A percentile compares a stretch with the other conserved stretches of the same genome.
Evolutionary conservation across 2,113 vertebrate genomes (phyloP).

Genomic region (Capreolus pygargus): DNA sequence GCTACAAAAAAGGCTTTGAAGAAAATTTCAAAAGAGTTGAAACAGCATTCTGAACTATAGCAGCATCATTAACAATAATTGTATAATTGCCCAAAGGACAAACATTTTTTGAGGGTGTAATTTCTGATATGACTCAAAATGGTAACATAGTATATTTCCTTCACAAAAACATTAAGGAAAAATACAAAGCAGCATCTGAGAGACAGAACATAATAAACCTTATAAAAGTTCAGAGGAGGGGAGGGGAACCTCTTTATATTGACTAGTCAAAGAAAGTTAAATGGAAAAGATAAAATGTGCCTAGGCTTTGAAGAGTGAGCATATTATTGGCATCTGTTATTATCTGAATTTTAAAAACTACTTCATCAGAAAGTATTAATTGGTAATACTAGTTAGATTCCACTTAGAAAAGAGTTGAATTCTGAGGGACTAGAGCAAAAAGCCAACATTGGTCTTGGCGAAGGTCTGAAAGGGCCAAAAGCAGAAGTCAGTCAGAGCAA

Average conservation of each 20-base stretch:
- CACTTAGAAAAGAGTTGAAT: background rate
- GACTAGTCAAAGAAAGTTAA: background rate
- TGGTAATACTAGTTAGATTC: background rate
- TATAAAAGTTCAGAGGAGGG: background rate
- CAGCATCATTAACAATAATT: constrained; percentile 21
- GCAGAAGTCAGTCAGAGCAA: background rate
- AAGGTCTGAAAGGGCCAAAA: background rate
- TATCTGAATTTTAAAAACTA: background rate
- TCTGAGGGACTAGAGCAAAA: background rate
- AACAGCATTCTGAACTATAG: background rate
- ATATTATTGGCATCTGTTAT: background rate
- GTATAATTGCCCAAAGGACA: background rate
- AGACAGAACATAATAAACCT: background rate
- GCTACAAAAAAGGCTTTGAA: constrained; percentile 6
- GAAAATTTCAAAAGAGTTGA: constrained; percentile 14
- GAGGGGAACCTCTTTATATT: background rate
- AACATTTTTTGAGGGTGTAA: background rate
- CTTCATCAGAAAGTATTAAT: background rate
- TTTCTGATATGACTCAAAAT: background rate
- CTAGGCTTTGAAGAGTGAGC: background rate
- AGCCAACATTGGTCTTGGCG: background rate
- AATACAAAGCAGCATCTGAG: background rate
- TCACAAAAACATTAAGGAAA: background rate
- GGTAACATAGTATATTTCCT: background rate
- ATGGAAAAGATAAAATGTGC: background rate